A percentile compares a stretch with the other conserved stretches of the same genome.
These are phyloP conservation scores for Salticus scenicus DNA, from an alignment of 2,888 invertebrate genomes.

Conservation along the genomic window DNA sequence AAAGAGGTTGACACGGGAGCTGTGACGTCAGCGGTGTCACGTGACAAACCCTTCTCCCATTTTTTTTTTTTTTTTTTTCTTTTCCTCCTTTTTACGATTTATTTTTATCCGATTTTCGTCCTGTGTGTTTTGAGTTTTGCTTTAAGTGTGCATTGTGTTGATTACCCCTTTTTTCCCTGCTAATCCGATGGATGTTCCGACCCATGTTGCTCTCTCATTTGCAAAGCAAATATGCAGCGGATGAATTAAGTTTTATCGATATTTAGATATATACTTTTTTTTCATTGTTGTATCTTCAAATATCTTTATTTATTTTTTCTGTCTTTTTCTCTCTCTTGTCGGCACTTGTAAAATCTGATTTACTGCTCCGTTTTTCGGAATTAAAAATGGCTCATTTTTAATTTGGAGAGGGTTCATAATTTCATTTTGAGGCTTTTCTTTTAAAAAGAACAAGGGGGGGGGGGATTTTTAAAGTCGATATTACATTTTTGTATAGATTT, in stretches of 20 bases:
- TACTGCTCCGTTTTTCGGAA: not conserved
- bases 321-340: not conserved
- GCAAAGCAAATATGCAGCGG: constrained; percentile 50
- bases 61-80: constrained; percentile 26
- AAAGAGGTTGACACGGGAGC: constrained; percentile 60
- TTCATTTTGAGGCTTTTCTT: not conserved
- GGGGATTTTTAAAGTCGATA: not conserved
- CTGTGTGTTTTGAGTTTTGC: constrained; percentile 30
- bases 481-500: not conserved
- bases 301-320: not conserved
- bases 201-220: constrained; percentile 36
- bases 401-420: not conserved
- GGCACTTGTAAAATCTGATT: constrained; percentile 11
- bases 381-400: not conserved
- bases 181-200: constrained; percentile 24
- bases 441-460: too few species aligned
- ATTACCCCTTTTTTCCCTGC: constrained; percentile 17
- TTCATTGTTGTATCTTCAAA: not conserved
- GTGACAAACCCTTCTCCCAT: constrained; percentile 37
- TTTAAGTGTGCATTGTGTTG: constrained; percentile 26
- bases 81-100: constrained; percentile 19
- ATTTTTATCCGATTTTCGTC: not conserved
- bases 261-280: not conserved
- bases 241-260: constrained; percentile 42
- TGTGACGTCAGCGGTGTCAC: constrained; percentile 42